Base-by-base conservation (phyloP, 53 echinoderm and acorn worm genomes). In the Actinopyga echinites region DNA sequence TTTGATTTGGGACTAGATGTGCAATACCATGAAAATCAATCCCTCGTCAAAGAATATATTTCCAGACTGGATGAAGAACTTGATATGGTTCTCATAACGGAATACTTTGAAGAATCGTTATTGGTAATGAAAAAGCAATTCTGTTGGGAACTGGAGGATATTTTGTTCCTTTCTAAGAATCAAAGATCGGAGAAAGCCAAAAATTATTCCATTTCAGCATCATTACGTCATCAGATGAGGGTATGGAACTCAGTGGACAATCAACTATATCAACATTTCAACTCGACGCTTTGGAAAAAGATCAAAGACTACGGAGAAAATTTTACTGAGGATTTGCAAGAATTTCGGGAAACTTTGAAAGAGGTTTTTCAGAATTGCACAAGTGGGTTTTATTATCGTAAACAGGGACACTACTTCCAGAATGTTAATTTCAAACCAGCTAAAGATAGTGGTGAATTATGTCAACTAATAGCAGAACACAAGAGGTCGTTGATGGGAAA, bases 51-150 rank as follows among this genome's bases (percentile, higher is more conserved):
- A 52, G 80, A 85, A 28, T 92, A 90, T 75, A 92, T 95, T 21
- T 34, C 62, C 1, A 92, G 85, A 52, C 40, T 95, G 23, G 80
- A 68, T 30, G 42, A 37, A 31, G 90, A 95, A 54, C 75, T 95
- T 56, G 73, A 83, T 44, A 60, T 95, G 56, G 87, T 95, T 11
- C 28, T 95, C n/a, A 85, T 95, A 17, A 95, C 95, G 0, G 92
- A 95, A 36, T 95, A 95, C 44, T 84, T 90, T 36, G 90, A 95
- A 10, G 95, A 95, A 64, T 95, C 95, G 0, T 62, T 95, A 30
- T 31, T 95, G n/a, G 52, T 95, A 1, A 64, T 95, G 35, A 90
- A 83, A 67, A 88, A 74, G 61, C 20, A 66, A 25, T 56, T 95
- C 26, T 90, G 92, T 38, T 95, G 95, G 95, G 69, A 83, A 32